phyloP scores from a whole-genome alignment of 1,140 invertebrate genomes.

The Heliconius himera region DNA sequence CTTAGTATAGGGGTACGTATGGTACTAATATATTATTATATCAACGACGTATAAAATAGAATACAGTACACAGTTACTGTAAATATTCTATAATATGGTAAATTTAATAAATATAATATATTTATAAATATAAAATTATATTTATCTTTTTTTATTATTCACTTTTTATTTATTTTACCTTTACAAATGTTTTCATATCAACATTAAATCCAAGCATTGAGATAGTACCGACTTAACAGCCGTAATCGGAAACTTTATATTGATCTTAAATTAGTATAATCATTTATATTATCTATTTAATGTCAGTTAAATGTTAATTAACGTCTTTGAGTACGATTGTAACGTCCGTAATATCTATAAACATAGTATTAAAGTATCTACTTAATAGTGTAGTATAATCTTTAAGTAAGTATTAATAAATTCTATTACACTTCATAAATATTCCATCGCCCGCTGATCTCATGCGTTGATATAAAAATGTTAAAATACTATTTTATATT shows the following conservation, averaged over 20 bases:
- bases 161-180: no score
- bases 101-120: no score
- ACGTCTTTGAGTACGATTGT: background rate
- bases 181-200: no score
- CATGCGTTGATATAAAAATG: background rate
- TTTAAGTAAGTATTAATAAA: background rate
- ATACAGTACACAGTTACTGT: no score
- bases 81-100: no score
- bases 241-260: background rate
- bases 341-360: background rate
- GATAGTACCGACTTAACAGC: background rate
- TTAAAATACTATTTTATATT: background rate
- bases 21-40: no score
- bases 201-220: background rate
- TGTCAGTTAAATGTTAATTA: background rate
- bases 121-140: no score
- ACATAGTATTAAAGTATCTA: background rate
- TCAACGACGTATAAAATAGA: no score
- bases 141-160: no score
- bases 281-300: background rate
- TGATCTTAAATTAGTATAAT: background rate
- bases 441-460: slow-evolving; percentile 2
- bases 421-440: background rate
- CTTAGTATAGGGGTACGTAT: no score
- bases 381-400: background rate